These are phyloP conservation scores for Diloba caeruleocephala DNA, from an alignment of 2,888 invertebrate species.

Conservation along the genomic window DNA sequence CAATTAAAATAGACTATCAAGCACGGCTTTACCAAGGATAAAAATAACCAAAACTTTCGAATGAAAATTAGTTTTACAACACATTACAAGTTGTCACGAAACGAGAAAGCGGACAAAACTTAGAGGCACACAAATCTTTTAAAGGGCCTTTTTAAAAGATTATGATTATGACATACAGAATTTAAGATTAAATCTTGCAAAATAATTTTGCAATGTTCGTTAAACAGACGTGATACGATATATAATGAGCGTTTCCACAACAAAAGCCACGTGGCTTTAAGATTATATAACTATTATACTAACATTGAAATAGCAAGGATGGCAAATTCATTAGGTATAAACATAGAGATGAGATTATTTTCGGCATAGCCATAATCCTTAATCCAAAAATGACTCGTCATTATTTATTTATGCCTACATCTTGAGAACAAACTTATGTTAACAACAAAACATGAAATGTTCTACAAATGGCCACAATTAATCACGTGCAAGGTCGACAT, in stretches of 20 bases:
- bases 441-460: conserved; percentile 53
- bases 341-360: conserved; percentile 40
- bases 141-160: too few species aligned
- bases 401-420: conserved; percentile 41
- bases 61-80: conserved; percentile 53
- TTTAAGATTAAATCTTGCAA: background rate
- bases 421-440: conserved; percentile 43
- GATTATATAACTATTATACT: conserved; percentile 7
- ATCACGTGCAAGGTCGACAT: conserved; percentile 68
- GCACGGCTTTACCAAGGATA: conserved; percentile 23
- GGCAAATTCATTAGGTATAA: conserved; percentile 36
- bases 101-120: conserved; percentile 1
- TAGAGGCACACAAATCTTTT: too few species aligned
- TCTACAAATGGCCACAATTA: conserved; percentile 61
- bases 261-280: background rate
- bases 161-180: too few species aligned
- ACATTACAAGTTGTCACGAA: conserved; percentile 66
- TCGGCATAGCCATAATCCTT: conserved; percentile 38
- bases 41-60: conserved; percentile 47
- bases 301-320: conserved; percentile 20
- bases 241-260: background rate
- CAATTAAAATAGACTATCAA: conserved; percentile 35
- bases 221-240: conserved; percentile 4
- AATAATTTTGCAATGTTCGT: background rate
- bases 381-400: conserved; percentile 45